Conservation (phyloP, 35 echinoderm and acorn worm genomes). For the Strongylocentrotus purpuratus region DNA sequence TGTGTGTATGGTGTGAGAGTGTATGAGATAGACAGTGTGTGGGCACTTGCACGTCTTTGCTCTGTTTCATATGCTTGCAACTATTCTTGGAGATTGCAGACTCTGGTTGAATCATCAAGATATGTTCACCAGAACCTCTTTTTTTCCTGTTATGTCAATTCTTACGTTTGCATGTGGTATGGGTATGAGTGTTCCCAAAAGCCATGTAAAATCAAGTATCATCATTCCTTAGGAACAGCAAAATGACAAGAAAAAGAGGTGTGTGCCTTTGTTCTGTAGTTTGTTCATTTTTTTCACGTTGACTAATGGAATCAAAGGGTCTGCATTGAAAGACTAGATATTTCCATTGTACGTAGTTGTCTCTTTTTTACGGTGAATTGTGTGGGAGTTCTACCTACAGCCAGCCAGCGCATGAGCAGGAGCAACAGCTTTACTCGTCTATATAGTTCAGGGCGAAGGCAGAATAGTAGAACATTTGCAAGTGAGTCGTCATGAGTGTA, state of each 20-base stretch:
- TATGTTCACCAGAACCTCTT: background rate
- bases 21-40: background rate
- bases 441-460: background rate
- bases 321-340: background rate
- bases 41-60: background rate
- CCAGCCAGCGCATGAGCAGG: background rate
- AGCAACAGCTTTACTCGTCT: background rate
- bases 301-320: background rate
- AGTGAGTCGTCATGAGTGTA: background rate
- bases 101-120: background rate
- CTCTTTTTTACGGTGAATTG: background rate
- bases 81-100: background rate
- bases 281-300: background rate
- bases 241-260: background rate
- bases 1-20: slow-evolving; percentile 11
- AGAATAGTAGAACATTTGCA: background rate
- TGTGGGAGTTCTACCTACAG: slow-evolving; percentile 9
- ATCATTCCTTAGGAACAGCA: background rate
- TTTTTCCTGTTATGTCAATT: background rate
- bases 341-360: slow-evolving; percentile 4
- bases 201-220: background rate
- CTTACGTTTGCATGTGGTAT: background rate
- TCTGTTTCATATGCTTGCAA: background rate
- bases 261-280: background rate
- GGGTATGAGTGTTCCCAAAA: background rate